Conservation (phyloP, 2,888 invertebrate species). For the Tenodera sinensis region DNA sequence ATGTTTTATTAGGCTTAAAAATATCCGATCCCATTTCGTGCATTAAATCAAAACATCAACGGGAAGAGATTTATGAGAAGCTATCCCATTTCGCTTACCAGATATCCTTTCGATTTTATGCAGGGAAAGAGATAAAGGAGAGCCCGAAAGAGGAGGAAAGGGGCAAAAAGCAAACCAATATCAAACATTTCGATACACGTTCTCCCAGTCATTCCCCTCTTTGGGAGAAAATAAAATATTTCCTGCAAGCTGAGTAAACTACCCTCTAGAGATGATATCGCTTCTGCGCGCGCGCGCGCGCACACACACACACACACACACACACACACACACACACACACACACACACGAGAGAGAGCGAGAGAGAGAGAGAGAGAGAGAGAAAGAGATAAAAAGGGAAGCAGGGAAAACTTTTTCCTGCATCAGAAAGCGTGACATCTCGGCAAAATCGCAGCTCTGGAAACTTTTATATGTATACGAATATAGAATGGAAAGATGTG, state of each 20-base stretch:
- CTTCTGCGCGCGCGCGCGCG: background rate
- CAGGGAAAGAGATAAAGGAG: background rate
- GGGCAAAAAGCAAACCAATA: background rate
- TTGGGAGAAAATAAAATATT: constrained; percentile 17
- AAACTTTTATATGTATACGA: constrained; percentile 13
- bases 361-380: too few relatives aligned
- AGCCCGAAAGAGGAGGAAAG: background rate
- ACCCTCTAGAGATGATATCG: constrained; percentile 8
- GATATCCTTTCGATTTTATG: background rate
- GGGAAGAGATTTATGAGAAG: background rate
- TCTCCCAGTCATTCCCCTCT: background rate
- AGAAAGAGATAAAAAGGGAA: background rate
- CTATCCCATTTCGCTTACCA: background rate
- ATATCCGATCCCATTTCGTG: background rate
- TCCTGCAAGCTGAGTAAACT: background rate
- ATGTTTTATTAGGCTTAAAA: background rate
- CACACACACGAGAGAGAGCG: too few relatives aligned
- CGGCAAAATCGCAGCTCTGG: constrained; percentile 28
- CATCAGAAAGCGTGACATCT: constrained; percentile 28
- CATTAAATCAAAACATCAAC: background rate
- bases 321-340: background rate
- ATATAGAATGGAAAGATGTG: background rate
- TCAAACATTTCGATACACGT: constrained; percentile 14
- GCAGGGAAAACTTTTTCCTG: background rate
- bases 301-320: too few relatives aligned